Percentiles rank a stretch among this genome's conserved stretches.
Conservation (phyloP, 2,888 invertebrate species). For the Ypsolopha scabrella region DNA sequence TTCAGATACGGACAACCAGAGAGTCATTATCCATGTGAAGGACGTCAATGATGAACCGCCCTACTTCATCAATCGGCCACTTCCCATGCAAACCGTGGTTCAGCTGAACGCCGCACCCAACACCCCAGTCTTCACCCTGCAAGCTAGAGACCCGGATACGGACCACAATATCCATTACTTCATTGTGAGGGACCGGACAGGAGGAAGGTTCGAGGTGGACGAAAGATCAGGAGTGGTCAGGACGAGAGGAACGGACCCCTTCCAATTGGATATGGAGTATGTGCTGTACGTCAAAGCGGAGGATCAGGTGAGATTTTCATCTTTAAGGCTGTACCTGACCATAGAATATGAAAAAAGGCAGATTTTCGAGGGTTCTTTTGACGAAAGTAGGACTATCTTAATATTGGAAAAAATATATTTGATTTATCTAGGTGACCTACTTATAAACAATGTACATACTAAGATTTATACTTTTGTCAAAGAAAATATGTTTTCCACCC, state of each 20-base stretch:
- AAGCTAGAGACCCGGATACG: constrained; percentile 96
- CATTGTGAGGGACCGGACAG: constrained; percentile 91
- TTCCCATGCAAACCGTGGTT: constrained; percentile 98
- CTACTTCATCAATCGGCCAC: constrained; percentile 95
- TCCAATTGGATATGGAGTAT: constrained; percentile 96
- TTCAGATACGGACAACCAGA: constrained; percentile 94
- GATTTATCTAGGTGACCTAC: too few species aligned
- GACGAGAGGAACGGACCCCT: constrained; percentile 90
- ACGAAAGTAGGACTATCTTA: too few species aligned
- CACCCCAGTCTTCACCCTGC: constrained; percentile 96
- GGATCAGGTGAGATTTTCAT: constrained; percentile 74
- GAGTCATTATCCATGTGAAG: constrained; percentile 94
- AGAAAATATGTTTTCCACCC: too few species aligned
- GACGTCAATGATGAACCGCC: constrained; percentile 98
- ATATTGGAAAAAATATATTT: too few species aligned
- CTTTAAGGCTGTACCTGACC: too few species aligned
- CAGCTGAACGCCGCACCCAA: constrained; percentile 96
- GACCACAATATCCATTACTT: constrained; percentile 97
- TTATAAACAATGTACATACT: too few species aligned
- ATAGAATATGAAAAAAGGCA: too few species aligned
- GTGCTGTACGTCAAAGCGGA: constrained; percentile 96
- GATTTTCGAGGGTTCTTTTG: too few species aligned
- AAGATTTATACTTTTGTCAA: too few species aligned
- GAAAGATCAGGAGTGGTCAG: constrained; percentile 93
- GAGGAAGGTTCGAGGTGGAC: constrained; percentile 86